A percentile compares a stretch with the other conserved stretches of the same genome.
These are phyloP conservation scores for Hirtodrosophila trivittata DNA, from an alignment of 2,888 invertebrate genomes.

Conservation along the genomic window DNA sequence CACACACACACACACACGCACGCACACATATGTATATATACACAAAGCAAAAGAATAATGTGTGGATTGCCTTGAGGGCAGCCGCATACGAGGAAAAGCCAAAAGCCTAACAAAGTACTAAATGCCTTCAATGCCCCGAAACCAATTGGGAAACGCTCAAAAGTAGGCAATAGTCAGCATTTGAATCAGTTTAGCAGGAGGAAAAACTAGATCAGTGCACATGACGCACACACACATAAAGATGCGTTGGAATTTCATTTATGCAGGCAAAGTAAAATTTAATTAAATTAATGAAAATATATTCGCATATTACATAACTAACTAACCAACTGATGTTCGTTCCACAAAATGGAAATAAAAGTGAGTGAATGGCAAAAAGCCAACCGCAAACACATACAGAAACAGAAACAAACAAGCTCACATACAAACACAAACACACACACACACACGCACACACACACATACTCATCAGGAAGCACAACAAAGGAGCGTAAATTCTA, in stretches of 20 bases:
- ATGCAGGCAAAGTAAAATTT: slow-evolving; percentile 28
- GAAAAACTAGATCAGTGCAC: background rate
- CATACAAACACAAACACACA: slow-evolving; percentile 18
- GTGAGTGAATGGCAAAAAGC: slow-evolving; percentile 40
- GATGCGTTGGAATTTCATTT: slow-evolving; percentile 5
- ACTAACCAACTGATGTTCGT: slow-evolving; percentile 28
- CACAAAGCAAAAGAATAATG: slow-evolving; percentile 22
- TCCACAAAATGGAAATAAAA: slow-evolving; percentile 34
- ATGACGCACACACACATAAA: background rate
- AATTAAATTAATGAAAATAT: slow-evolving; percentile 71
- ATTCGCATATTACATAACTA: slow-evolving; percentile 51
- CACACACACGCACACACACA: slow-evolving; percentile 5
- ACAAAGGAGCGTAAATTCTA: slow-evolving; percentile 62
- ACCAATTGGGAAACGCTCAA: slow-evolving; percentile 13
- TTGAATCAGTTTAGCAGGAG: no score
- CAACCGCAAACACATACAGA: slow-evolving; percentile 16
- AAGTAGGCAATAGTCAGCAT: no score
- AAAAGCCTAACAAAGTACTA: slow-evolving; percentile 11
- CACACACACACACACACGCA: slow-evolving; percentile 1
- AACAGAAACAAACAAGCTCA: background rate
- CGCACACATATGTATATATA: background rate
- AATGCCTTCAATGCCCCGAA: slow-evolving; percentile 20
- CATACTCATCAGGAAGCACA: slow-evolving; percentile 20
- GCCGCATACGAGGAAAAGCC: background rate
- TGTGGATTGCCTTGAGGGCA: background rate